Conservation (phyloP, 2,113 vertebrate species). For the Elaphurus davidianus region DNA sequence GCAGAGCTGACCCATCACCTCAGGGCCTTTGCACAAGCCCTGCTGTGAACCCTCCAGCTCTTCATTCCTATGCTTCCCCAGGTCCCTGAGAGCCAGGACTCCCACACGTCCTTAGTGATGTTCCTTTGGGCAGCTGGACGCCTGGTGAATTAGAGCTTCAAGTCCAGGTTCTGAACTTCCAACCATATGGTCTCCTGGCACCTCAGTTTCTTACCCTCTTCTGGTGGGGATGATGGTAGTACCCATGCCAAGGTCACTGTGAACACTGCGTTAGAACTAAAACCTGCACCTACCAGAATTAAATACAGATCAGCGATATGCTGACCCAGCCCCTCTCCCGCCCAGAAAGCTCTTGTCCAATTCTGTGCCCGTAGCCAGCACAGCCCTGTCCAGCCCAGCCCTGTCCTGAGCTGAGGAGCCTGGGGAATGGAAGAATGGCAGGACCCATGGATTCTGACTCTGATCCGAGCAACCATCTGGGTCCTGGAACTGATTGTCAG, state of each 20-base stretch:
- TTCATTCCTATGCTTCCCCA: not conserved
- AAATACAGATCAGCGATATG: rapidly evolving
- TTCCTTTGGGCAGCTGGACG: not conserved
- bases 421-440: rapidly evolving
- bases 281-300: not conserved
- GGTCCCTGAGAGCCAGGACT: rapidly evolving
- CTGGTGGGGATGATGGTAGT: not conserved
- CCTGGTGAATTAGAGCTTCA: not conserved
- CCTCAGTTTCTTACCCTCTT: not conserved
- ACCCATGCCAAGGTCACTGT: rapidly evolving
- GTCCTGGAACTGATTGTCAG: not conserved
- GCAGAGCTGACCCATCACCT: not conserved
- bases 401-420: rapidly evolving
- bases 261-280: rapidly evolving
- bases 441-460: not conserved
- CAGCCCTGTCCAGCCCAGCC: not conserved
- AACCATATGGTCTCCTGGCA: rapidly evolving
- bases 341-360: not conserved
- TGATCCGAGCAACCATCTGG: rapidly evolving
- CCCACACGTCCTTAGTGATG: not conserved
- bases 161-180: not conserved
- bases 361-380: not conserved
- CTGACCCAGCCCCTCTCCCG: rapidly evolving
- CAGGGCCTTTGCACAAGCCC: not conserved
- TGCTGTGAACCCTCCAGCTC: too few relatives aligned